Conservation (phyloP, 2,113 vertebrate species). For the Engraulis encrasicolus region DNA sequence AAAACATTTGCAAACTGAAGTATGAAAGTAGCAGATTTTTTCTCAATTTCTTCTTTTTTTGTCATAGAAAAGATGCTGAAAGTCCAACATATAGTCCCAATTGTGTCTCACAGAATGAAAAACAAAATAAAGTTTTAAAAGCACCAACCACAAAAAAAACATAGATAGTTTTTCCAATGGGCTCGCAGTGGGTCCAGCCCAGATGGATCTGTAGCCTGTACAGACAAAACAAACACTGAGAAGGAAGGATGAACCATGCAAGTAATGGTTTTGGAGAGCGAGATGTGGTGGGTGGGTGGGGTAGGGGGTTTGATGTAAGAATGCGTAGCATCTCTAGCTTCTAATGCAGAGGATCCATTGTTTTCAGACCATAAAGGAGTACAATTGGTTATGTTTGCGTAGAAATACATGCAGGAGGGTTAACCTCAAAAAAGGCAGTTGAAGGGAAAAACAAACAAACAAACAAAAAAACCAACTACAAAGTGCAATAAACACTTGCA, state of each 20-base stretch:
- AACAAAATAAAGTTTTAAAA: conserved; percentile 59
- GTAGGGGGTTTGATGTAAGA: conserved; percentile 59
- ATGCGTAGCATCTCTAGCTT: conserved; percentile 60
- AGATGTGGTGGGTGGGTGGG: too few species aligned
- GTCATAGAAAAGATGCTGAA: conserved; percentile 61
- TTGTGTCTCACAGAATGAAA: conserved; percentile 56
- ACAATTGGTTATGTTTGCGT: conserved; percentile 36
- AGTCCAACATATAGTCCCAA: conserved; percentile 65
- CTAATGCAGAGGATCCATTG: conserved; percentile 50
- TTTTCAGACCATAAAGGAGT: conserved; percentile 36
- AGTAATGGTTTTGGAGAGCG: conserved; percentile 56
- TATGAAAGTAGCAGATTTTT: conserved; percentile 51
- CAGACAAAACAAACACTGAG: conserved; percentile 69
- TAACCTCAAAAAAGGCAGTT: conserved; percentile 38
- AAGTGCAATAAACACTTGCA: conserved; percentile 57
- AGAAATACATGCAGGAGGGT: conserved; percentile 52
- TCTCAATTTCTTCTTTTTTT: conserved; percentile 6
- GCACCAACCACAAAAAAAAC: conserved; percentile 54
- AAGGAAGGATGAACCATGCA: conserved; percentile 59
- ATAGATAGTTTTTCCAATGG: conserved; percentile 66
- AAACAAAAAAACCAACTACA: conserved; percentile 42
- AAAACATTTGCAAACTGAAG: conserved; percentile 66
- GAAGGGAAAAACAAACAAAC: conserved; percentile 28
- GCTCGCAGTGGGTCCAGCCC: conserved; percentile 83
- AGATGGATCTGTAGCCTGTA: conserved; percentile 76